A percentile compares a stretch with the other conserved stretches of the same genome.
Conservation (phyloP, 2,797 vertebrate genomes). For the Otus scops region DNA sequence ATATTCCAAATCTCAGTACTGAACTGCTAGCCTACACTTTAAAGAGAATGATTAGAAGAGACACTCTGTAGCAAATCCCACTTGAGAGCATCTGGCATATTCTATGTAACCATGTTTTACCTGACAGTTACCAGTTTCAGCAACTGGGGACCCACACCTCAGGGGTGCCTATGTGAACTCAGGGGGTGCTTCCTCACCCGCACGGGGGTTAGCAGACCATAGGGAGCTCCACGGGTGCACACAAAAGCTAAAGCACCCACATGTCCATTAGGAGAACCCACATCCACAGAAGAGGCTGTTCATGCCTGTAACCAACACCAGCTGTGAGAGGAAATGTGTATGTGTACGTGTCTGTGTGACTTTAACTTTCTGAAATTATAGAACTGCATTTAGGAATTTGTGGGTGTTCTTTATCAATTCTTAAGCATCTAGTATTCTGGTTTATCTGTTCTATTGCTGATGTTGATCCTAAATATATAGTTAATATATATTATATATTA, state of each 20-base stretch:
- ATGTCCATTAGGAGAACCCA: background rate
- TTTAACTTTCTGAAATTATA: background rate
- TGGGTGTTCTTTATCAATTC: background rate
- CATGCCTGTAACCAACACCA: background rate
- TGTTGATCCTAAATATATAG: background rate
- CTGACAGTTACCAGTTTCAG: too few relatives aligned
- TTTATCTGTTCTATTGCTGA: background rate
- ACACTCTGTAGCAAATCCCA: background rate
- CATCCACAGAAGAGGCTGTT: background rate
- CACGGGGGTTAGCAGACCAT: rapidly evolving
- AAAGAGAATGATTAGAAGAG: background rate
- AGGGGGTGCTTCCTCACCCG: background rate
- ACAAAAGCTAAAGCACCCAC: background rate
- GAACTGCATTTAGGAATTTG: background rate
- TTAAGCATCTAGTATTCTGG: background rate
- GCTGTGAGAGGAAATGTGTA: background rate
- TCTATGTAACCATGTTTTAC: background rate
- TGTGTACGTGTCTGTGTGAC: too few relatives aligned
- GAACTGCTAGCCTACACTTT: background rate
- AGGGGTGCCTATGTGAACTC: background rate
- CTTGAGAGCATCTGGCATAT: background rate
- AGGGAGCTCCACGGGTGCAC: background rate
- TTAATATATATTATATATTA: too few relatives aligned
- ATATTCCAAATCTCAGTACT: background rate
- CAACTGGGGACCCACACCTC: too few relatives aligned